Conservation (phyloP, 2,113 vertebrate species). For the Monopterus albus region DNA sequence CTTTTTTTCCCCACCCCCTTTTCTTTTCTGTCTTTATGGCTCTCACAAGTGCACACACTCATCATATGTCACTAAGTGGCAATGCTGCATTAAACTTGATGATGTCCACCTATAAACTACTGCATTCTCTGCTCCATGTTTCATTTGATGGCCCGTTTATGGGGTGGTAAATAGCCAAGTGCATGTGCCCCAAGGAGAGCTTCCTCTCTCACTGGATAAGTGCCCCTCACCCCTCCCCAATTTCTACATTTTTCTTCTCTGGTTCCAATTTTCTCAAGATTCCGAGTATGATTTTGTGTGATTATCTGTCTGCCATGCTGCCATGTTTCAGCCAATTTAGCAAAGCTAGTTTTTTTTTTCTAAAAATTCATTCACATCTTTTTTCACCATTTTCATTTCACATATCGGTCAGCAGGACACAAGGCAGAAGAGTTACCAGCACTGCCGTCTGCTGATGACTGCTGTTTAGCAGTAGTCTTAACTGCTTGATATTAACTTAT, state of each 20-base stretch:
- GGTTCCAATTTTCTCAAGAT: not conserved
- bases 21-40: not conserved
- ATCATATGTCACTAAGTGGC: not conserved
- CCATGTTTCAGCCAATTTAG: too few relatives aligned
- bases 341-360: too few relatives aligned
- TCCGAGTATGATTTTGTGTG: slow-evolving; percentile 26
- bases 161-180: slow-evolving; percentile 24
- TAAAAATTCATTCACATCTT: too few relatives aligned
- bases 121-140: not conserved
- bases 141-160: slow-evolving; percentile 31
- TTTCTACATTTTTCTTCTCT: too few relatives aligned
- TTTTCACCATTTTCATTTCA: too few relatives aligned
- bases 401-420: slow-evolving; percentile 5
- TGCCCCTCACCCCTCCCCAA: too few relatives aligned
- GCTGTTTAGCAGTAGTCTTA: too few relatives aligned
- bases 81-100: slow-evolving; percentile 19
- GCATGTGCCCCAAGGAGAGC: not conserved
- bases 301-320: slow-evolving; percentile 28
- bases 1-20: too few relatives aligned
- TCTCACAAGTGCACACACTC: not conserved
- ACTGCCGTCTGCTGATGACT: slow-evolving; percentile 8
- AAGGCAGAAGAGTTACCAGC: not conserved
- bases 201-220: too few relatives aligned
- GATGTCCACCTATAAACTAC: not conserved
- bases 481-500: too few relatives aligned